Evolutionary conservation across 2,113 vertebrate species (phyloP).

Genomic region (Oreocharis arfaki): DNA sequence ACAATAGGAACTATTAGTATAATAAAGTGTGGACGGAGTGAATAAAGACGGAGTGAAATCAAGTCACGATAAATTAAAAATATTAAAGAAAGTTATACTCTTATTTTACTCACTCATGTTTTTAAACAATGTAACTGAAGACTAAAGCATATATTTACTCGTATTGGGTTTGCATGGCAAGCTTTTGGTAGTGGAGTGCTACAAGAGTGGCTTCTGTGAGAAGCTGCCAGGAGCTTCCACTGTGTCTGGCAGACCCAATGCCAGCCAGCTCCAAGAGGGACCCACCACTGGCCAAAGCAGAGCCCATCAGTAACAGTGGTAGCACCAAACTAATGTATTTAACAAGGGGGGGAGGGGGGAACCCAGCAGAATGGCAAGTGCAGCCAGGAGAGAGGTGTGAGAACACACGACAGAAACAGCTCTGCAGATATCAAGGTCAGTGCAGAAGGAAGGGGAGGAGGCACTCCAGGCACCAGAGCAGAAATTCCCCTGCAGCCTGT

Average conservation of each 20-base stretch:
- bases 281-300: neutral
- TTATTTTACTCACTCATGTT: neutral
- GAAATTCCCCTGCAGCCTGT: neutral
- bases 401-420: neutral
- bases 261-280: neutral
- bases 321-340: neutral
- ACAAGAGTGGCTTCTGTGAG: neutral
- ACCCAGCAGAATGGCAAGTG: neutral
- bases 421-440: neutral
- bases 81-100: neutral
- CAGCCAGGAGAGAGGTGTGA: neutral
- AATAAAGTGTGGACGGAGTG: neutral
- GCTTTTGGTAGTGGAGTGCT: neutral
- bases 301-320: neutral
- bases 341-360: no score
- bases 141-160: neutral
- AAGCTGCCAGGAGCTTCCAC: neutral
- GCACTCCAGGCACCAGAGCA: neutral
- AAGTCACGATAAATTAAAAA: neutral
- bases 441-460: neutral
- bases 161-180: neutral
- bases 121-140: neutral
- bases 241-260: neutral
- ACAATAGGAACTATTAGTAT: neutral
- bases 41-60: neutral